phyloP scores from a whole-genome alignment of 1,140 invertebrate genomes.

The Eurosta solidaginis region DNA sequence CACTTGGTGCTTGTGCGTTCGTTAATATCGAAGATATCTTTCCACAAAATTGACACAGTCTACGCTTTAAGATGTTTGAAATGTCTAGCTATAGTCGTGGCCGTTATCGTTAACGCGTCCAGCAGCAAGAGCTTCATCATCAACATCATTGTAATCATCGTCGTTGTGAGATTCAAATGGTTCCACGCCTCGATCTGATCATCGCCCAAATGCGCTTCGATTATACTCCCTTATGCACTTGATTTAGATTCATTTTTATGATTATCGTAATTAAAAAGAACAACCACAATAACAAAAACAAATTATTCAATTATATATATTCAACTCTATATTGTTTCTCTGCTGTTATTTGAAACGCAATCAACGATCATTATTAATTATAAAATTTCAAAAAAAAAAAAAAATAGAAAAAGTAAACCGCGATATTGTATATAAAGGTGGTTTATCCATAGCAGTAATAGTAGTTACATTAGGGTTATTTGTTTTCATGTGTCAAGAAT shows the following conservation, averaged over 20 bases:
- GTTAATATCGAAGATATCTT: conserved; percentile 77
- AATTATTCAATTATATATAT: conserved; percentile 23
- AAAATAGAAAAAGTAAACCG: no score
- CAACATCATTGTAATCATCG: background rate
- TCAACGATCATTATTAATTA: conserved; percentile 17
- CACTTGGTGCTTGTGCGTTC: conserved; percentile 93
- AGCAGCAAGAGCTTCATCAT: no score
- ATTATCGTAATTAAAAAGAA: conserved; percentile 18
- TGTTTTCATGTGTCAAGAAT: no score
- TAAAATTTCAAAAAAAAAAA: background rate
- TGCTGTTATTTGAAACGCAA: background rate
- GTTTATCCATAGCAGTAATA: background rate
- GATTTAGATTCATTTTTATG: conserved; percentile 22
- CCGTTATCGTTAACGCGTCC: background rate
- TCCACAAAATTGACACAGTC: conserved; percentile 65
- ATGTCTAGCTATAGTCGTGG: conserved; percentile 37
- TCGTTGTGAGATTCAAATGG: background rate
- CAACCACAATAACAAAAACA: background rate
- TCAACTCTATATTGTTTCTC: conserved; percentile 2
- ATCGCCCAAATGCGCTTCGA: background rate
- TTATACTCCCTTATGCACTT: conserved; percentile 11
- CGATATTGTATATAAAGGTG: conserved; percentile 3
- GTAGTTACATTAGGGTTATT: no score
- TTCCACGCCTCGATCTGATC: background rate
- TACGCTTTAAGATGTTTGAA: conserved; percentile 57